These are phyloP conservation scores for Trichosurus vulpecula DNA, from an alignment of 2,797 vertebrate genomes.

Conservation along the genomic window DNA sequence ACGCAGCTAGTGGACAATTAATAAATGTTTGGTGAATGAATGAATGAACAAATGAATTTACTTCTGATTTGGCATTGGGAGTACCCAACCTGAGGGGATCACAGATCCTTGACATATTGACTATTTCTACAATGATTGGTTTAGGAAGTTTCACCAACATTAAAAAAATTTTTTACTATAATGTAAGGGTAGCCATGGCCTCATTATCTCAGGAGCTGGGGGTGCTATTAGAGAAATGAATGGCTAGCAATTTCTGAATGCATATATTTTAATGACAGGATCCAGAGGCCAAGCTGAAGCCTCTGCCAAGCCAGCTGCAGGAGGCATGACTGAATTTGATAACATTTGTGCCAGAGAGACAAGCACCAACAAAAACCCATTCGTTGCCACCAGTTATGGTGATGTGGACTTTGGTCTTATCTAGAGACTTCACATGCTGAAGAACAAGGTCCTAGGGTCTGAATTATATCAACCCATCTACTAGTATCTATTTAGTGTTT, in stretches of 20 bases:
- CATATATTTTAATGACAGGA: conserved; percentile 47
- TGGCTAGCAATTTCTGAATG: conserved; percentile 29
- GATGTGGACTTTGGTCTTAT: conserved; percentile 65
- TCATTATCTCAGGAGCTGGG: conserved; percentile 5
- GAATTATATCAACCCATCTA: neutral
- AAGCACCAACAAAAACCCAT: conserved; percentile 14
- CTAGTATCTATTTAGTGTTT: neutral
- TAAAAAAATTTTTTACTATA: neutral
- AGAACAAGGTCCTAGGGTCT: conserved; percentile 40
- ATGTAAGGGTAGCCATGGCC: neutral
- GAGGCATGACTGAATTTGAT: conserved; percentile 25
- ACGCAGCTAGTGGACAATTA: neutral
- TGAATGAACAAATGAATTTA: neutral
- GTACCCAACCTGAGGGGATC: neutral
- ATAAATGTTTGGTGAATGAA: neutral
- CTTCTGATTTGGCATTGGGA: neutral
- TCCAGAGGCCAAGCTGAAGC: conserved; percentile 2
- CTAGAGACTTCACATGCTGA: conserved; percentile 59
- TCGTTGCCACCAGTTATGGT: conserved; percentile 33
- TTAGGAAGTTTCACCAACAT: neutral
- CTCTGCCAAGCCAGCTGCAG: conserved; percentile 21
- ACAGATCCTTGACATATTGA: neutral
- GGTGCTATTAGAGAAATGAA: conserved; percentile 27
- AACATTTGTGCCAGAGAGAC: conserved; percentile 37
- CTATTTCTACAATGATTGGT: neutral